These are phyloP conservation scores for Parazoanthus atlanticus DNA, from an alignment of 92 coral and sea anemone genomes.

Conservation along the genomic window DNA sequence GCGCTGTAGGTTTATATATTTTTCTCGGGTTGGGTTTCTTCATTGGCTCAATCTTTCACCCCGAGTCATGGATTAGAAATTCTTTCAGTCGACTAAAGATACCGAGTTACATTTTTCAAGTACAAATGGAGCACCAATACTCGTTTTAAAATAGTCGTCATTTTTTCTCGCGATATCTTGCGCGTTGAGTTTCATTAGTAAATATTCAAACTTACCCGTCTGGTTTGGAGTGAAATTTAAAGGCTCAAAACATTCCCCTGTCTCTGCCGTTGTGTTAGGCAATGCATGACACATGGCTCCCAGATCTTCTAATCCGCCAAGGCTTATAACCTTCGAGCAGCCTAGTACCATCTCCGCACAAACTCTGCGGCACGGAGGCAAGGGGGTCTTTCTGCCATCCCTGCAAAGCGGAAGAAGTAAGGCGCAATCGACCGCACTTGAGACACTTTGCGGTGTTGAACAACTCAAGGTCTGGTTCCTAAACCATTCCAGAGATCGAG, in stretches of 20 bases:
- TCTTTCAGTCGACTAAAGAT: too few relatives aligned
- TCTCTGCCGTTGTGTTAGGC: conserved; percentile 21
- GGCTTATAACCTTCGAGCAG: background rate
- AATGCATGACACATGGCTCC: conserved; percentile 12
- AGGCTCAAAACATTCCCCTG: conserved; percentile 31
- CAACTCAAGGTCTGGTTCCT: conserved; percentile 13
- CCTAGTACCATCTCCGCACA: conserved; percentile 38
- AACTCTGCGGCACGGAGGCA: conserved; percentile 27
- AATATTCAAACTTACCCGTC: background rate
- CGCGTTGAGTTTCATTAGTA: background rate
- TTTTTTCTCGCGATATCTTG: too few relatives aligned
- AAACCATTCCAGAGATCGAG: background rate
- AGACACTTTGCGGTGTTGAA: background rate
- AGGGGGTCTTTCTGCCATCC: conserved; percentile 25
- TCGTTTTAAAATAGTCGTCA: too few relatives aligned
- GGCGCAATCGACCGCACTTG: conserved; percentile 27
- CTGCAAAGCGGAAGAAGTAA: conserved; percentile 21
- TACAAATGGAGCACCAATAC: too few relatives aligned
- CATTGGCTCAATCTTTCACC: too few relatives aligned
- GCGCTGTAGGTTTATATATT: too few relatives aligned
- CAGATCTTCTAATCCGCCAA: background rate
- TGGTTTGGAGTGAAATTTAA: background rate
- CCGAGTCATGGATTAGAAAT: too few relatives aligned
- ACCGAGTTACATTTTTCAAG: too few relatives aligned
- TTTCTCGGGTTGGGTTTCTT: too few relatives aligned